phyloP scores from a whole-genome alignment of 2,797 vertebrate genomes.

The Myotis vivesi region DNA sequence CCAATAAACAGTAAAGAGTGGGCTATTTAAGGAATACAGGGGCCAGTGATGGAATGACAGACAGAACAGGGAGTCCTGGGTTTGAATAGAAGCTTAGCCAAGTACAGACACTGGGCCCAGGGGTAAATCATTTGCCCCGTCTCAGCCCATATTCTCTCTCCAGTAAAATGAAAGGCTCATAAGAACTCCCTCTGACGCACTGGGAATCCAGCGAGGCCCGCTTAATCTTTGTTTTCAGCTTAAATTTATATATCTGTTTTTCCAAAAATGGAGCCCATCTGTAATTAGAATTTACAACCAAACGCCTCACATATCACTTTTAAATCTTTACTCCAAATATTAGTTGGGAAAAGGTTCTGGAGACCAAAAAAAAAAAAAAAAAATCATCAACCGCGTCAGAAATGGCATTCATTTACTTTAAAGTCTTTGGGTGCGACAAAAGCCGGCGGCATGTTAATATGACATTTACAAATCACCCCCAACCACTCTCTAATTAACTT shows the following conservation, averaged over 20 bases:
- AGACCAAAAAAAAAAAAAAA: slow-evolving; percentile 43
- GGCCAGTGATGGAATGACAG: not conserved
- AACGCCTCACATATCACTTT: not conserved
- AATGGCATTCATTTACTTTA: slow-evolving; percentile 76
- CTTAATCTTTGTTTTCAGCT: not conserved
- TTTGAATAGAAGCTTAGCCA: not conserved
- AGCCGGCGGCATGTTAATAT: slow-evolving; percentile 85
- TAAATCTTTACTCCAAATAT: slow-evolving; percentile 20
- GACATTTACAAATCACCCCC: slow-evolving; percentile 87
- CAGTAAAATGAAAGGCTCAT: not conserved
- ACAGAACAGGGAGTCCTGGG: not conserved
- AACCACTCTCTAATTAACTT: slow-evolving; percentile 87
- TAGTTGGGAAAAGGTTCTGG: slow-evolving; percentile 45
- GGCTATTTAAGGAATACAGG: not conserved
- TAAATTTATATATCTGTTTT: not conserved
- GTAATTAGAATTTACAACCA: not conserved
- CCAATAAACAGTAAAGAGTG: not conserved
- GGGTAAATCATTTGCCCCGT: not conserved
- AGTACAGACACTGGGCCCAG: not conserved
- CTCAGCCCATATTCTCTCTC: not conserved
- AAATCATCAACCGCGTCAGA: slow-evolving; percentile 25
- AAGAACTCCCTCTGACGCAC: not conserved
- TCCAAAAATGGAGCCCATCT: not conserved
- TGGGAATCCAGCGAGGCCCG: not conserved
- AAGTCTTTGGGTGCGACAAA: slow-evolving; percentile 76